Conservation (phyloP, 2,797 vertebrate genomes). For the Syngnathus rostellatus region DNA sequence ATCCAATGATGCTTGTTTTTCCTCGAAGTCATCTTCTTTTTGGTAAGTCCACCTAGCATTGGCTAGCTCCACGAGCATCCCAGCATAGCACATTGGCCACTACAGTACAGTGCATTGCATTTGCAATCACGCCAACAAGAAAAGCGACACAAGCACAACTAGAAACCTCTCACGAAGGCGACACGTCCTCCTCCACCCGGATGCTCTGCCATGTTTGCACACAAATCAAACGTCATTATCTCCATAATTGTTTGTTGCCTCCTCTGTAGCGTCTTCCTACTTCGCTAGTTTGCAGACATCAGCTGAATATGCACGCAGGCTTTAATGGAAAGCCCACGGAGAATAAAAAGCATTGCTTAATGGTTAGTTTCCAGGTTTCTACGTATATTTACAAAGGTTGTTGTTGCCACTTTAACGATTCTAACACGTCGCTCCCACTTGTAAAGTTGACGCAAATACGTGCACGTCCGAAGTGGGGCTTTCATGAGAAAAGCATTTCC, state of each 20-base stretch:
- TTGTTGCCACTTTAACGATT: neutral
- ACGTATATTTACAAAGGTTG: neutral
- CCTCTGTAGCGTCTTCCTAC: neutral
- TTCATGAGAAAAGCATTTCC: neutral
- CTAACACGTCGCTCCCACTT: neutral
- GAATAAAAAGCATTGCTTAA: neutral
- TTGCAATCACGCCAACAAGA: neutral
- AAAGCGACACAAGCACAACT: neutral
- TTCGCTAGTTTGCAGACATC: neutral
- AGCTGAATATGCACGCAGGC: neutral
- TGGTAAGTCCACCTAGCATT: neutral
- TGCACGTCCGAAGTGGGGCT: neutral
- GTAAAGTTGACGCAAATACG: neutral
- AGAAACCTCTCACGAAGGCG: neutral
- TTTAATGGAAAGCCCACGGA: neutral
- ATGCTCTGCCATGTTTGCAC: constrained; percentile 3
- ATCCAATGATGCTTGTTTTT: neutral
- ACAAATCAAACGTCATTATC: neutral
- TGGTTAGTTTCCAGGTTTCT: neutral
- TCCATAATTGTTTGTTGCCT: neutral
- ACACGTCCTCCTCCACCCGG: constrained; percentile 4
- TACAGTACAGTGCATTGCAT: neutral
- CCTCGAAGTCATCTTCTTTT: neutral
- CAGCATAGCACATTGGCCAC: neutral
- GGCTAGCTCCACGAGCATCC: neutral